Percentiles rank a stretch among this genome's conserved stretches.
phyloP scores from a whole-genome alignment of 2,113 vertebrate genomes.

The Piprites chloris region DNA sequence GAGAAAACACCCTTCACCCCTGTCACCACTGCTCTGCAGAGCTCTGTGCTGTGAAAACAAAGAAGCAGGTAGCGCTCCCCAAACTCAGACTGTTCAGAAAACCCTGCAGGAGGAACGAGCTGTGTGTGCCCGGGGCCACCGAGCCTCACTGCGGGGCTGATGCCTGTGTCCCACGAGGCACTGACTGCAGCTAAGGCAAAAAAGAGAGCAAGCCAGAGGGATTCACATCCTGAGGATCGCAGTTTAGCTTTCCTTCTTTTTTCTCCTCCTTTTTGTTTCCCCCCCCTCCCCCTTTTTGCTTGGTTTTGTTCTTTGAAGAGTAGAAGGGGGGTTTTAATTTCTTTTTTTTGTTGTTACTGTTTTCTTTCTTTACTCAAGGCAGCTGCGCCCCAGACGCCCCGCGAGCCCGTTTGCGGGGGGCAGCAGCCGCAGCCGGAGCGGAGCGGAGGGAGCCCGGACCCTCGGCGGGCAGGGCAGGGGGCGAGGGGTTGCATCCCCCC shows the following conservation, averaged over 20 bases:
- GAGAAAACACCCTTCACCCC: neutral
- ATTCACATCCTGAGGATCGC: neutral
- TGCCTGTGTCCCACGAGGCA: neutral
- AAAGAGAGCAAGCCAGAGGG: neutral
- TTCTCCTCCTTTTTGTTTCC: rapidly evolving
- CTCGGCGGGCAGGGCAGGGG: neutral
- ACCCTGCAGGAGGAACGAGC: neutral
- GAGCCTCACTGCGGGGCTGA: neutral
- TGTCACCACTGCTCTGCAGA: neutral
- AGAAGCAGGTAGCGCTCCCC: neutral
- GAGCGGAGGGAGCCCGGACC: neutral
- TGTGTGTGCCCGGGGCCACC: neutral
- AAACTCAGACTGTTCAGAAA: neutral
- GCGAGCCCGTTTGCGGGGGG: neutral
- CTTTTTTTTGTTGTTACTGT: neutral
- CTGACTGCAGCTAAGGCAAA: neutral
- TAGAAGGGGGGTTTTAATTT: neutral
- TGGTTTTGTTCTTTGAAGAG: neutral
- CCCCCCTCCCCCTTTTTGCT: no score
- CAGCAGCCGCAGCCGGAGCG: neutral
- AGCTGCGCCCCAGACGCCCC: neutral
- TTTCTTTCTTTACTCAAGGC: neutral
- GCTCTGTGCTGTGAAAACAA: neutral
- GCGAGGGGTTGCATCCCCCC: no score
- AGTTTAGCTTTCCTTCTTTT: neutral